Evolutionary conservation across 1,140 invertebrate species (phyloP).

Genomic region (Zaprionus inermis): DNA sequence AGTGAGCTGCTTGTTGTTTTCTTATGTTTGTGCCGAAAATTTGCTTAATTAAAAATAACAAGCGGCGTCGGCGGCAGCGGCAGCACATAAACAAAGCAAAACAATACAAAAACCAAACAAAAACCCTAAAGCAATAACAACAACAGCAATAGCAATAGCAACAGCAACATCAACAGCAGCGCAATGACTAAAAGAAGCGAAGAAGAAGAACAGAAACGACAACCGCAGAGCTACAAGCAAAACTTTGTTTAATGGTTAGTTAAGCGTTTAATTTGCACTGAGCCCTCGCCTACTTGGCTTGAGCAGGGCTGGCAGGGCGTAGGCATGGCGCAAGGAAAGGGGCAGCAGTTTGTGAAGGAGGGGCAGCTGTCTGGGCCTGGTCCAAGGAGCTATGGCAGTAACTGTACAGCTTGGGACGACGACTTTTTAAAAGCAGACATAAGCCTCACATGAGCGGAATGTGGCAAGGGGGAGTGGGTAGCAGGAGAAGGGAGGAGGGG

Average conservation of each 20-base stretch:
- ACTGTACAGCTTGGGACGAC: slow-evolving; percentile 27
- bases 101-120: slow-evolving; percentile 49
- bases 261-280: slow-evolving; percentile 77
- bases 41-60: slow-evolving; percentile 82
- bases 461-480: background rate
- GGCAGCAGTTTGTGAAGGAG: too few species aligned
- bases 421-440: slow-evolving; percentile 48
- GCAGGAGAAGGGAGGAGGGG: background rate
- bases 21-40: slow-evolving; percentile 74
- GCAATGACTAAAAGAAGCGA: slow-evolving; percentile 12
- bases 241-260: slow-evolving; percentile 81
- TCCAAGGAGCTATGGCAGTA: slow-evolving; percentile 19
- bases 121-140: slow-evolving; percentile 45
- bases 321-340: background rate
- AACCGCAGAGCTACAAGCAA: slow-evolving; percentile 77
- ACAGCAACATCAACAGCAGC: slow-evolving; percentile 20
- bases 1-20: slow-evolving; percentile 58
- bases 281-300: slow-evolving; percentile 14
- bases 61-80: slow-evolving; percentile 46
- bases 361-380: background rate
- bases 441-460: slow-evolving; percentile 21
- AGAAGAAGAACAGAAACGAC: slow-evolving; percentile 40
- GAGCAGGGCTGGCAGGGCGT: background rate
- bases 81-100: slow-evolving; percentile 24
- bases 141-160: slow-evolving; percentile 40